Percentiles rank a stretch among this genome's conserved stretches.
Conservation (phyloP, 2,888 invertebrate species). For the Himalopsyche anomala region DNA sequence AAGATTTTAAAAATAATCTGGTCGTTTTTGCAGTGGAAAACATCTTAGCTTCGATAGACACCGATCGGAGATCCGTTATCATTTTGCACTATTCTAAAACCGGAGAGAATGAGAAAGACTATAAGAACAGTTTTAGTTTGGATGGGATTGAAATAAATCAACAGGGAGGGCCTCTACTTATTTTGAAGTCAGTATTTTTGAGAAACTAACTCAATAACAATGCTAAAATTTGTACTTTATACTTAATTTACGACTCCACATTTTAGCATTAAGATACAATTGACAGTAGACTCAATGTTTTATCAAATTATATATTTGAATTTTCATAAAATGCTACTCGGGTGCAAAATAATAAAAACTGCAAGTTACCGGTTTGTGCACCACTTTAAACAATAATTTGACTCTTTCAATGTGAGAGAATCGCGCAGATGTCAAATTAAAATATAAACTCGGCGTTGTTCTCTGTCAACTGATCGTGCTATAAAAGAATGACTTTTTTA, state of each 20-base stretch:
- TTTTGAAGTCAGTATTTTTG: background rate
- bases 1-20: too few species aligned
- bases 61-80: too few species aligned
- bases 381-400: conserved; percentile 2
- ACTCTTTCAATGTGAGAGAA: conserved; percentile 19
- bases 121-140: too few species aligned
- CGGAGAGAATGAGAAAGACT: too few species aligned
- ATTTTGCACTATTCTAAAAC: too few species aligned
- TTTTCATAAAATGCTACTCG: background rate
- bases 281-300: conserved; percentile 3
- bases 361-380: background rate
- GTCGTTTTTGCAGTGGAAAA: too few species aligned
- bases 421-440: conserved; percentile 7
- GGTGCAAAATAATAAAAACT: background rate
- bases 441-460: background rate
- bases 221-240: conserved; percentile 27
- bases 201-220: background rate
- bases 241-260: background rate
- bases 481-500: background rate
- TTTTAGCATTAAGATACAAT: conserved; percentile 19
- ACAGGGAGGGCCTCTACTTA: background rate
- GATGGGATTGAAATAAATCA: background rate
- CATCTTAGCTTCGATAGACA: too few species aligned
- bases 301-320: background rate
- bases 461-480: background rate